A percentile compares a stretch with the other conserved stretches of the same genome.
These are phyloP conservation scores for Hyposoter didymator DNA, from an alignment of 2,888 invertebrate species.

Conservation along the genomic window DNA sequence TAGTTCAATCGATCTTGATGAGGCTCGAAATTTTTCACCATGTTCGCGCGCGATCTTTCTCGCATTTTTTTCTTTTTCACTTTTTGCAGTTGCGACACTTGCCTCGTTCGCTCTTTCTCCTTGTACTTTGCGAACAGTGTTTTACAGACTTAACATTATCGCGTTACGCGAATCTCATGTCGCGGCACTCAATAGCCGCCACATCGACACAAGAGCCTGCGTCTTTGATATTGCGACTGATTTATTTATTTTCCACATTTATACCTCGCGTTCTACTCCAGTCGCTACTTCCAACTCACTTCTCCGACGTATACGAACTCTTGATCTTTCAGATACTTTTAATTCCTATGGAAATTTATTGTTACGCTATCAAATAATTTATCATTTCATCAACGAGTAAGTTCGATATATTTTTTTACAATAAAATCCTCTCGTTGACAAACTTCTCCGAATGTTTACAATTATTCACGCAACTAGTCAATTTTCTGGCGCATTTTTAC, in stretches of 20 bases:
- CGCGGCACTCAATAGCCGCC: neutral
- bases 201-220: neutral
- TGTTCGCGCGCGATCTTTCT: slow-evolving; percentile 9
- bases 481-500: neutral
- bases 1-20: slow-evolving; percentile 65
- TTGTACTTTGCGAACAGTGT: neutral
- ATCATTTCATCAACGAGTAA: neutral
- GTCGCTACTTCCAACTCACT: neutral
- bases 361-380: neutral
- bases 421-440: neutral
- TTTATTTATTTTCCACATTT: slow-evolving; percentile 39
- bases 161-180: neutral
- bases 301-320: neutral
- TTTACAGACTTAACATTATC: slow-evolving; percentile 12
- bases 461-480: neutral
- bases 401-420: neutral
- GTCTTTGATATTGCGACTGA: slow-evolving; percentile 28
- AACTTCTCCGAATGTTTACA: neutral
- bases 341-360: neutral
- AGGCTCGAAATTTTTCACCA: slow-evolving; percentile 31
- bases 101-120: slow-evolving; percentile 11
- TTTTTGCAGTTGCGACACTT: slow-evolving; percentile 3
- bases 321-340: neutral
- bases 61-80: neutral
- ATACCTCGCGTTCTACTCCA: slow-evolving; percentile 3